phyloP scores from a whole-genome alignment of 2,888 invertebrate species.

The Epicampocera succincta region DNA sequence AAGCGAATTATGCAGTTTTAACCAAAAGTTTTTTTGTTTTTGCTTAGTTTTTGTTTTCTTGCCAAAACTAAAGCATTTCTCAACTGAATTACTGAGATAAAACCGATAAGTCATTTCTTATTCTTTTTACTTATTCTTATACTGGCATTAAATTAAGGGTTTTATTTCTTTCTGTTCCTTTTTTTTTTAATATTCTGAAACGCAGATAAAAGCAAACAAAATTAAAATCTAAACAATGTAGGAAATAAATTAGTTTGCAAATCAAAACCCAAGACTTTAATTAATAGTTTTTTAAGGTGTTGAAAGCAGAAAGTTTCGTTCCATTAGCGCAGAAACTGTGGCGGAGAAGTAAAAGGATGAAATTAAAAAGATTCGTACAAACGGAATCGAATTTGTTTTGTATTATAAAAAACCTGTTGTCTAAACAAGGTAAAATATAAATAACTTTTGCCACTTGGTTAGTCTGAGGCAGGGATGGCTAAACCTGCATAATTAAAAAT shows the following conservation, averaged over 20 bases:
- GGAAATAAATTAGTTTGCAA: constrained; percentile 50
- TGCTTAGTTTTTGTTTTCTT: too few relatives aligned
- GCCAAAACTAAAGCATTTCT: constrained; percentile 6
- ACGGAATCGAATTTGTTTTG: too few relatives aligned
- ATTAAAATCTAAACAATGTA: constrained; percentile 17
- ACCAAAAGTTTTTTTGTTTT: constrained; percentile 18
- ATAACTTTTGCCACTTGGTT: too few relatives aligned
- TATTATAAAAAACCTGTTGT: too few relatives aligned
- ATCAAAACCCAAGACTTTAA: neutral
- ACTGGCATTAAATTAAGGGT: constrained; percentile 9
- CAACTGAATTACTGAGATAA: constrained; percentile 9
- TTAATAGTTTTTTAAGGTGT: constrained; percentile 1
- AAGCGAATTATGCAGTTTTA: constrained; percentile 51
- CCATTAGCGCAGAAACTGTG: neutral
- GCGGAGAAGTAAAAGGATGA: too few relatives aligned
- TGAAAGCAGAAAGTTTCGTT: neutral
- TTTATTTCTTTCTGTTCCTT: neutral
- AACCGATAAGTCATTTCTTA: constrained; percentile 33
- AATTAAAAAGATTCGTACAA: too few relatives aligned
- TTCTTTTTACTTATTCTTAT: constrained; percentile 1
- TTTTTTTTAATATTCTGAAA: neutral
- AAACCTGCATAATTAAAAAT: too few relatives aligned
- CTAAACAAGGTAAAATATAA: too few relatives aligned
- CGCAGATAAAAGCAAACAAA: constrained; percentile 2
- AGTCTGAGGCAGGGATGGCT: too few relatives aligned